phyloP scores from a whole-genome alignment of 2,888 invertebrate genomes.

The Bembecia ichneumoniformis region DNA sequence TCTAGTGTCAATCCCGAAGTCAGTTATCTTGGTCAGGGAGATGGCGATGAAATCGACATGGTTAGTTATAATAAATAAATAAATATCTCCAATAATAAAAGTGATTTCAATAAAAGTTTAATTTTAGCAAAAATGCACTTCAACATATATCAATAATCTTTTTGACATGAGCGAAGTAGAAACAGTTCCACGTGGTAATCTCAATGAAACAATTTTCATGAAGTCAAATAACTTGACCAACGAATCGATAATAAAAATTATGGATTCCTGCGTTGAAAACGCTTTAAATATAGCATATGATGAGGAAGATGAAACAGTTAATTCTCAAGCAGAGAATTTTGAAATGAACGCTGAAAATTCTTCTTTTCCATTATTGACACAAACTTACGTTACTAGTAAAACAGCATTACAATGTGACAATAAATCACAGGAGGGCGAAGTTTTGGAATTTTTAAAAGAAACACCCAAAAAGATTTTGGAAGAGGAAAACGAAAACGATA shows the following conservation, averaged over 20 bases:
- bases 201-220: slow-evolving; percentile 14
- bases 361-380: slow-evolving; percentile 32
- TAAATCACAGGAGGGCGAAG: no score
- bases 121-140: slow-evolving; percentile 41
- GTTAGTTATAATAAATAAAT: slow-evolving; percentile 20
- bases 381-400: no score
- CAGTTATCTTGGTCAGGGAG: slow-evolving; percentile 54
- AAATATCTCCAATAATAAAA: background rate
- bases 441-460: no score
- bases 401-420: no score
- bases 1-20: slow-evolving; percentile 12
- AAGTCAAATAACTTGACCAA: slow-evolving; percentile 21
- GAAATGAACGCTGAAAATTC: slow-evolving; percentile 25
- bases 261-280: slow-evolving; percentile 34
- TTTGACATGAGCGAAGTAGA: slow-evolving; percentile 60
- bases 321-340: slow-evolving; percentile 8
- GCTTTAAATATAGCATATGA: slow-evolving; percentile 25
- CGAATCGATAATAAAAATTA: slow-evolving; percentile 32
- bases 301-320: slow-evolving; percentile 11
- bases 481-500: background rate
- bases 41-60: slow-evolving; percentile 34
- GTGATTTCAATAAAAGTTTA: background rate
- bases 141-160: slow-evolving; percentile 47
- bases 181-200: slow-evolving; percentile 19
- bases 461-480: no score